These are phyloP conservation scores for Apodemia hepburni DNA, from an alignment of 2,888 invertebrate genomes.

Conservation along the genomic window DNA sequence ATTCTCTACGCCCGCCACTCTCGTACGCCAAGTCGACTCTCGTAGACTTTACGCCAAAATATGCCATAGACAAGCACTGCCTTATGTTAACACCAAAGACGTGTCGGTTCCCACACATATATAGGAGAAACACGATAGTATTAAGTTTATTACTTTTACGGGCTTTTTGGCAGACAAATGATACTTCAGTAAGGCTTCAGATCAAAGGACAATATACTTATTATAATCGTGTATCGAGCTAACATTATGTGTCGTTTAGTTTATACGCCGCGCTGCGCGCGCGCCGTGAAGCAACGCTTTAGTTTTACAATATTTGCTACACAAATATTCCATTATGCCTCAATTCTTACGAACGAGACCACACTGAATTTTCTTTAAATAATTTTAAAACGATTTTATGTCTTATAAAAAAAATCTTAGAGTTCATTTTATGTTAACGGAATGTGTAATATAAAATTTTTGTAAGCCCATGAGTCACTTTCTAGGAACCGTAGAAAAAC, in stretches of 20 bases:
- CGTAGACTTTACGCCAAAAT: no score
- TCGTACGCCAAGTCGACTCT: no score
- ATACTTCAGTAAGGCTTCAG: no score
- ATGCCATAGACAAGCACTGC: no score
- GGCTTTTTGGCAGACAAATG: no score
- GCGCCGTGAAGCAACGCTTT: not conserved
- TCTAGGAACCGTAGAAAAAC: conserved; percentile 46
- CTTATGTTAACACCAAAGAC: no score
- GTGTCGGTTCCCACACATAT: no score
- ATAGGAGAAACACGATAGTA: no score
- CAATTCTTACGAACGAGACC: conserved; percentile 8
- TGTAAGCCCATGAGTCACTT: conserved; percentile 40
- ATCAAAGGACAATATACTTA: no score
- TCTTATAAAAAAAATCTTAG: not conserved
- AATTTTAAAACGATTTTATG: not conserved
- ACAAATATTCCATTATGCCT: conserved; percentile 12
- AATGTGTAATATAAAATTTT: not conserved
- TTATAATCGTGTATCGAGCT: no score
- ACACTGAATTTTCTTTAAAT: not conserved
- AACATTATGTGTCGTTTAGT: not conserved
- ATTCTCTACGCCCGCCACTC: no score
- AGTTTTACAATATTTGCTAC: conserved; percentile 1
- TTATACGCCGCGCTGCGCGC: not conserved
- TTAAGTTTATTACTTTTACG: no score
- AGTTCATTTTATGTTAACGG: not conserved